A percentile compares a stretch with the other conserved stretches of the same genome.
These are phyloP conservation scores for Temnothorax longispinosus DNA, from an alignment of 1,140 invertebrate genomes.

Conservation along the genomic window DNA sequence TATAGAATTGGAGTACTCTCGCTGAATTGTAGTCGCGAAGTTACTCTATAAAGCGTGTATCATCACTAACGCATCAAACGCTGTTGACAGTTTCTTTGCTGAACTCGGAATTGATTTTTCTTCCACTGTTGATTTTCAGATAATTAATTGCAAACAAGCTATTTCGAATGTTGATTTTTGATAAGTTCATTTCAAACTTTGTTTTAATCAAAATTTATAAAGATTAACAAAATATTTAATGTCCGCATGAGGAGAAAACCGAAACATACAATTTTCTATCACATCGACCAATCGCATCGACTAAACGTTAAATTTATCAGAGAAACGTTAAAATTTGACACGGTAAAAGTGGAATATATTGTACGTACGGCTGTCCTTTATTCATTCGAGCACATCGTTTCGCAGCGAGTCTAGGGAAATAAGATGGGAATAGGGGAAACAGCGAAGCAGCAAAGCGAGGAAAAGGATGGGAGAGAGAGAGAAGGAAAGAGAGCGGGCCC, in stretches of 20 bases:
- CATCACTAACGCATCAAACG: neutral
- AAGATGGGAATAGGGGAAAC: slow-evolving; percentile 5
- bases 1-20: neutral
- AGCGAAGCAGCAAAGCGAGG: neutral
- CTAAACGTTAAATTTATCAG: neutral
- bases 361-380: slow-evolving; percentile 62
- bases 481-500: neutral
- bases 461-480: neutral
- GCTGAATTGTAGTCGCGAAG: slow-evolving; percentile 13
- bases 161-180: neutral
- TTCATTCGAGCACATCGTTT: slow-evolving; percentile 52
- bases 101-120: neutral
- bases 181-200: slow-evolving; percentile 14
- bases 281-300: neutral
- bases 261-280: neutral
- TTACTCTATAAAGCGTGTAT: slow-evolving; percentile 8
- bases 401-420: slow-evolving; percentile 63
- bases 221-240: neutral
- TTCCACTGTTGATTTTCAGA: neutral
- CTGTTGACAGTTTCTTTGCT: neutral
- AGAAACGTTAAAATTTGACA: slow-evolving; percentile 35
- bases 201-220: slow-evolving; percentile 2
- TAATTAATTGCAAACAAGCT: slow-evolving; percentile 10
- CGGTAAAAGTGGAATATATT: neutral
- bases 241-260: neutral